Evolutionary conservation across 2,797 vertebrate species (phyloP).

Genomic region (Tokudaia muenninki): DNA sequence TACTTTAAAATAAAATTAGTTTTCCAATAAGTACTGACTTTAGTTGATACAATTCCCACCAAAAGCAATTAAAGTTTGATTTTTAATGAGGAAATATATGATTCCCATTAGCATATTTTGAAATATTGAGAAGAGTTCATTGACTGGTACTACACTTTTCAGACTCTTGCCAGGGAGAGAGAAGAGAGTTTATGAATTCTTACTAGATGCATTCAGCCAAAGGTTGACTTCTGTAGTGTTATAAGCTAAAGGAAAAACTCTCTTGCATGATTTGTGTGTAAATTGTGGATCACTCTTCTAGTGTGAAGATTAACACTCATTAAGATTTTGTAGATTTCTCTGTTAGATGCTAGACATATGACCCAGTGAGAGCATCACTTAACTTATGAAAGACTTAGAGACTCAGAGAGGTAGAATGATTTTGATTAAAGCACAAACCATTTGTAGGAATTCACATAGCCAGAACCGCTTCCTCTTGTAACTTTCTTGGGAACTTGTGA

Average conservation of each 20-base stretch:
- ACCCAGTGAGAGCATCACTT: neutral
- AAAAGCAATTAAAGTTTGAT: constrained; percentile 77
- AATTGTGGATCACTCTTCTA: constrained; percentile 10
- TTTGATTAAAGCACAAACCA: constrained; percentile 19
- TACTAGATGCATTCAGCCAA: neutral
- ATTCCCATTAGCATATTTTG: constrained; percentile 73
- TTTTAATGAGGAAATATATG: constrained; percentile 75
- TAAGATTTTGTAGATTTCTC: constrained; percentile 24
- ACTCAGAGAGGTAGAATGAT: neutral
- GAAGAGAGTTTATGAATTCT: neutral
- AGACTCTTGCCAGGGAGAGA: neutral
- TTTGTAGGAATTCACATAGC: neutral
- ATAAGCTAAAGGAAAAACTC: constrained; percentile 15
- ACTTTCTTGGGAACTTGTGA: neutral
- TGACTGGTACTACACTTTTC: constrained; percentile 9
- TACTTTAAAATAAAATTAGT: constrained; percentile 72
- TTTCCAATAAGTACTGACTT: constrained; percentile 80
- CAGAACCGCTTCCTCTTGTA: neutral
- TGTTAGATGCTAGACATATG: neutral
- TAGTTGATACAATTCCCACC: constrained; percentile 76
- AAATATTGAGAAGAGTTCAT: constrained; percentile 73
- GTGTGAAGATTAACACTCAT: neutral
- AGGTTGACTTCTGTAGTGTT: constrained; percentile 17
- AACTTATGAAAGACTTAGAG: neutral
- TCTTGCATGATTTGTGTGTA: constrained; percentile 11